Percentiles rank a stretch among this genome's conserved stretches.
Evolutionary conservation across 2,888 invertebrate genomes (phyloP).

Genomic region (Plemyria rubiginata): DNA sequence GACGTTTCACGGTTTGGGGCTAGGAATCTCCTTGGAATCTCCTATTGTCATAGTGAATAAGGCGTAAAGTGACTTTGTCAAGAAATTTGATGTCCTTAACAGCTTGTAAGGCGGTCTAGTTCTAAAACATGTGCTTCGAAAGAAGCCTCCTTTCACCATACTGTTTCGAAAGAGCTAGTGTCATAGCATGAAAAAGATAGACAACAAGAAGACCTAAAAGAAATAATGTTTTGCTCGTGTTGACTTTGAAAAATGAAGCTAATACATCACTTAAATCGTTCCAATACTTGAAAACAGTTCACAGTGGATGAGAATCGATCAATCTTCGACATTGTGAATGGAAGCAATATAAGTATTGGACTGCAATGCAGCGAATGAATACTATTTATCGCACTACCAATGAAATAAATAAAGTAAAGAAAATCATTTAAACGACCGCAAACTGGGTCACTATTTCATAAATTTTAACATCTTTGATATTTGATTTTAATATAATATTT

Average conservation of each 20-base stretch:
- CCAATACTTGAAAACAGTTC: constrained; percentile 45
- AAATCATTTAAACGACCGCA: background rate
- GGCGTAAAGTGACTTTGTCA: no score
- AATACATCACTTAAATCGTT: constrained; percentile 46
- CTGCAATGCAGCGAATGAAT: constrained; percentile 21
- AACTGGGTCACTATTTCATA: background rate
- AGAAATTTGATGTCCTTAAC: no score
- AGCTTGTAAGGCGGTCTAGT: no score
- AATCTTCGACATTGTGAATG: constrained; percentile 42
- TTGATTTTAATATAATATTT: no score
- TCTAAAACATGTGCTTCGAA: no score
- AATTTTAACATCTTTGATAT: no score
- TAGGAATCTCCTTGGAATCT: no score
- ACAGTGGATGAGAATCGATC: constrained; percentile 42
- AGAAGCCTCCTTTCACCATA: no score
- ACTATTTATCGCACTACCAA: constrained; percentile 6
- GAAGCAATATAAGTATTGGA: constrained; percentile 16
- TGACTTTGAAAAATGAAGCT: constrained; percentile 34
- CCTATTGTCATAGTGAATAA: no score
- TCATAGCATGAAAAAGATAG: no score
- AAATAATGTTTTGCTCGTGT: constrained; percentile 21
- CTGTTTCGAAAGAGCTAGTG: no score
- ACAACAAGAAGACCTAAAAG: background rate
- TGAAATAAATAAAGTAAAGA: constrained; percentile 1
- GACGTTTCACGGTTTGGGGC: no score